Conservation (phyloP, 2,113 vertebrate genomes). For the Labeo catla region DNA sequence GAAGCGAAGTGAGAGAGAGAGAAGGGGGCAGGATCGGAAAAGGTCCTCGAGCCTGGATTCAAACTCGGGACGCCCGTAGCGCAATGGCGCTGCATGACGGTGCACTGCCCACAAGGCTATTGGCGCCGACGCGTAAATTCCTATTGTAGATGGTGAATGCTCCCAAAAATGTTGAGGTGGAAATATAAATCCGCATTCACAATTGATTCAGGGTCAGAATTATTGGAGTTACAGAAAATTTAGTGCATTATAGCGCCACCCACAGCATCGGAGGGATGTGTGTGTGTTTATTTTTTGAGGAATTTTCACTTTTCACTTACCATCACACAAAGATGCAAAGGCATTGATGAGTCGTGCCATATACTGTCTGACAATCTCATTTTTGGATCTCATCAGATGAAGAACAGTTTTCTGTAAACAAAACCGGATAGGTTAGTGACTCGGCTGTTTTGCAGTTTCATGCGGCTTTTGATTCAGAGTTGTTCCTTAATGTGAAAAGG, state of each 20-base stretch:
- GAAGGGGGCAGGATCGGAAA: no score
- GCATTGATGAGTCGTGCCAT: constrained; percentile 89
- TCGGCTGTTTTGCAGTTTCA: not conserved
- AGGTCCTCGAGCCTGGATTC: no score
- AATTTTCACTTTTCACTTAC: constrained; percentile 70
- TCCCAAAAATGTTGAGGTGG: not conserved
- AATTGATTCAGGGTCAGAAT: not conserved
- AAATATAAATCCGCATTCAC: not conserved
- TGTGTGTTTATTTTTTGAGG: not conserved
- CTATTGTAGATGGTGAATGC: not conserved
- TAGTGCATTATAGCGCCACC: not conserved
- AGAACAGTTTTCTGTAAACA: constrained; percentile 79
- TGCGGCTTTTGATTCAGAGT: not conserved
- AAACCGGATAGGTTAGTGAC: not conserved
- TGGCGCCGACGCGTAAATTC: no score
- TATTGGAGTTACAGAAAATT: not conserved
- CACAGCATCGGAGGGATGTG: not conserved
- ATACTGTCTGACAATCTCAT: constrained; percentile 88
- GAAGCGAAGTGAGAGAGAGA: no score
- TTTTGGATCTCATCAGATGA: constrained; percentile 82
- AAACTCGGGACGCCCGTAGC: no score
- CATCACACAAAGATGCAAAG: constrained; percentile 88
- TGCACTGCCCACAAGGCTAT: no score
- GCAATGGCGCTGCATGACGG: no score
- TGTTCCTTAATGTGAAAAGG: not conserved